Base-by-base conservation (phyloP, 2,113 vertebrate genomes). In the Reinhardtius hippoglossoides region DNA sequence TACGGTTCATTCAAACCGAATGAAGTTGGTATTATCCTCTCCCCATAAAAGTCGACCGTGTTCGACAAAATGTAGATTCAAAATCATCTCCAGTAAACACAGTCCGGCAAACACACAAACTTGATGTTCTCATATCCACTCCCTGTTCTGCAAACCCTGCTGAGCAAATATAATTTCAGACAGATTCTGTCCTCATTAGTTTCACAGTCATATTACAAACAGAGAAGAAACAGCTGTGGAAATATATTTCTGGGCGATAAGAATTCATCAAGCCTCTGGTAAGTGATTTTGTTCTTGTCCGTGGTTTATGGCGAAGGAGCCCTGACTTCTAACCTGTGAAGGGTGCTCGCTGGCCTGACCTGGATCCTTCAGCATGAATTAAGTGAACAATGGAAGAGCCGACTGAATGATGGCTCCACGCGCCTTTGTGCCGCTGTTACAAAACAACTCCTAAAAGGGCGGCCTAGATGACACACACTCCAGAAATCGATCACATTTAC, bases 281-380 rank as follows among this genome's bases (percentile, higher is more conserved):
- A 24, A 78, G 75, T 71, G 84, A 46, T 82, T 79, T 76, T 75
- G 64, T 76, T 86, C 74, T 70, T 76, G 72, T 35, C 46, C 8
- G 35, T 76, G 67, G 58, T 86, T 87, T 90, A 80, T 66, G 70
- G 60, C 59, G 81, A 24, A 75, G 60, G 77, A 92, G 79, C 67
- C 78, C 79, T 86, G 89, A 91, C 90, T 87, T 85, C 87, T 85
- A 91, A 94, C 92, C 88, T 91, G 83, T 87, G 83, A 87, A 85
- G 87, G 76, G 81, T 75, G 90, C 82, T 91, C 46, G 78, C 68
- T 40, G 79, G 84, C 72, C 79, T 93, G 92, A 94, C 92, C 94
- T 91, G 93, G 90, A 95, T 94, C 89, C 89, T 92, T 94, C 92
- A 93, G 81, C 73, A 89, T 90, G 92, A 93, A 94, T 94, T 92